Evolutionary conservation across 1,140 invertebrate species (phyloP), one percentile per base, ranked within the genome.

Genomic region (Nephila pilipes): DNA sequence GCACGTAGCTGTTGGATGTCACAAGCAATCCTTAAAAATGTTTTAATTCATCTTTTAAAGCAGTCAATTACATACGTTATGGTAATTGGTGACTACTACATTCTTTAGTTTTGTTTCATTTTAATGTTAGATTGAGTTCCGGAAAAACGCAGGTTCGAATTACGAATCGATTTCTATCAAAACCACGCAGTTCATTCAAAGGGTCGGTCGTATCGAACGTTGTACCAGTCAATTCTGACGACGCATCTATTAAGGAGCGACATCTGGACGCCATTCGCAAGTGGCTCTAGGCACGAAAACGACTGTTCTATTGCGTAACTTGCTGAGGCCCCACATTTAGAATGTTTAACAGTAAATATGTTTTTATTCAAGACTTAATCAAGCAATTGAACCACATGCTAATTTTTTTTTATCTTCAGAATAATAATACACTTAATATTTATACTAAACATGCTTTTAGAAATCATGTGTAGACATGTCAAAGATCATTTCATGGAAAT

Each of bases 171-270:
- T 75, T 75, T 25, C 6, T 10, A 46, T 1, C 32, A 75, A 18
- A 36, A 32, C 29, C 29, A 32, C 25, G 69, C 69, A 18, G 25
- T 36, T 36, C 69, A 75, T 75, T 75, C 29, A 75, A 75, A 32
- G 32, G 36, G 6, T 36, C 29, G 2, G 16, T 36, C 29, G 1
- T 32, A 75, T 75, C 69, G 69, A 75, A 29, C 69, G 69, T 18
- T 29, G 29, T 29, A 16, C 69, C 29, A 36, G 25, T 29, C 69
- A 32, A 6, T 75, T 75, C 29, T 36, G 69, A 75, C 69, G 69
- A 75, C 69, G 36, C 69, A 16, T 36, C 69, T 75, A 75, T 75
- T 75, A 18, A 32, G 69, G 36, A 36, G 69, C 25, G 69, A 75
- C 69, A 75, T 32, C 29, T 29, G 32, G 69, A 18, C 69, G 69